A percentile compares a stretch with the other conserved stretches of the same genome.
Conservation (phyloP, 2,113 vertebrate species). For the Tinamus guttatus region DNA sequence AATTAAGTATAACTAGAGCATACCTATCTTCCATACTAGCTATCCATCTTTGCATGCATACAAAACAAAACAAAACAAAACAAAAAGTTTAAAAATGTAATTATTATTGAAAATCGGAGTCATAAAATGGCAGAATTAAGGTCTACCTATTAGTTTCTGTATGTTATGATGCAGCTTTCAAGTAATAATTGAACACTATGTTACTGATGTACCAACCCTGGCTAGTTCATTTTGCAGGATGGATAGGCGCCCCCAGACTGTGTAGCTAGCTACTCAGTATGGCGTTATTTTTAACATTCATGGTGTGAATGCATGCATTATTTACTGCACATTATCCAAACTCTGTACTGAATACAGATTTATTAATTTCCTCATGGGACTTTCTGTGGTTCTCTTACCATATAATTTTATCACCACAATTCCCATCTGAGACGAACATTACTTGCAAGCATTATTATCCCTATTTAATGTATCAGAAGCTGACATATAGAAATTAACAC, state of each 20-base stretch:
- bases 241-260: not conserved
- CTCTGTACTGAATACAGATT: not conserved
- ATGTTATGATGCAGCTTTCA: not conserved
- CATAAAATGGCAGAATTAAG: not conserved
- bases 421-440: not conserved
- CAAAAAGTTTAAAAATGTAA: not conserved
- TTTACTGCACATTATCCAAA: not conserved
- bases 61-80: not conserved
- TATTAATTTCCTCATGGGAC: not conserved
- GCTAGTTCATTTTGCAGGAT: not conserved
- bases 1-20: slow-evolving; percentile 1
- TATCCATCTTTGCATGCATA: not conserved
- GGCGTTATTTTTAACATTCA: not conserved
- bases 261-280: not conserved
- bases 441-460: not conserved
- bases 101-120: not conserved
- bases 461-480: not conserved
- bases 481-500: not conserved
- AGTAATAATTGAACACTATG: not conserved
- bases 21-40: not conserved
- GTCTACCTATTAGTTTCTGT: not conserved
- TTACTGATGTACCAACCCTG: not conserved
- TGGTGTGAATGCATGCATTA: not conserved
- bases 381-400: not conserved
- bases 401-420: not conserved